phyloP scores from a whole-genome alignment of 1,140 invertebrate genomes.

The Drosophila triauraria region DNA sequence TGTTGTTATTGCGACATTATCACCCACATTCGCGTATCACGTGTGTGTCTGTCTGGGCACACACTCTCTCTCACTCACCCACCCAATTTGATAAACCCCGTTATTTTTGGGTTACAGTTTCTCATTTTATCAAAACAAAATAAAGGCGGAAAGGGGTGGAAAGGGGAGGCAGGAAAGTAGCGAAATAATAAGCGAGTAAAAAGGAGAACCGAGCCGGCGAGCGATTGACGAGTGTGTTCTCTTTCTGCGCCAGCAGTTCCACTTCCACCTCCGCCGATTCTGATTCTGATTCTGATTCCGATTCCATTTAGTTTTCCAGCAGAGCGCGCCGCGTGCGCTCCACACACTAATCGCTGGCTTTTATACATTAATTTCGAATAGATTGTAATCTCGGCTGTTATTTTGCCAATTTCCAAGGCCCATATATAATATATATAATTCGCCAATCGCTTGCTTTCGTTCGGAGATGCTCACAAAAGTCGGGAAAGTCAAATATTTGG shows the following conservation, averaged over 20 bases:
- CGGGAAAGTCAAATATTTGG: conserved; percentile 36
- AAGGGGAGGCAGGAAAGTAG: conserved; percentile 3
- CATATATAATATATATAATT: conserved; percentile 8
- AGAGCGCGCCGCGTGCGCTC: conserved; percentile 68
- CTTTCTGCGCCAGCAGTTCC: conserved; percentile 48
- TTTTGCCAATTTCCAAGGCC: conserved; percentile 29
- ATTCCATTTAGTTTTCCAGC: conserved; percentile 68
- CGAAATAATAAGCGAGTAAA: conserved; percentile 17
- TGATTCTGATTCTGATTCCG: background rate
- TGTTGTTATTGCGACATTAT: conserved; percentile 24
- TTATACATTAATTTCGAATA: conserved; percentile 27
- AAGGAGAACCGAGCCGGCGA: conserved; percentile 22
- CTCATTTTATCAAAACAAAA: conserved; percentile 64
- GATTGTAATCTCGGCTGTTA: conserved; percentile 38
- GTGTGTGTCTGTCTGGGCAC: conserved; percentile 45
- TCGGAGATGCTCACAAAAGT: conserved; percentile 6
- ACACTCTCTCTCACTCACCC: background rate
- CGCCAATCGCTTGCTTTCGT: background rate
- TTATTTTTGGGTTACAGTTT: conserved; percentile 67
- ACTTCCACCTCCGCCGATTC: conserved; percentile 4
- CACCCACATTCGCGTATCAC: conserved; percentile 45
- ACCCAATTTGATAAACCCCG: conserved; percentile 49
- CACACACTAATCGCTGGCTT: conserved; percentile 44
- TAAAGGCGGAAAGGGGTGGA: background rate
- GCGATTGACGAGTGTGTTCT: conserved; percentile 27